Conservation (phyloP, 2,113 vertebrate genomes). For the Paramormyrops kingsleyae region DNA sequence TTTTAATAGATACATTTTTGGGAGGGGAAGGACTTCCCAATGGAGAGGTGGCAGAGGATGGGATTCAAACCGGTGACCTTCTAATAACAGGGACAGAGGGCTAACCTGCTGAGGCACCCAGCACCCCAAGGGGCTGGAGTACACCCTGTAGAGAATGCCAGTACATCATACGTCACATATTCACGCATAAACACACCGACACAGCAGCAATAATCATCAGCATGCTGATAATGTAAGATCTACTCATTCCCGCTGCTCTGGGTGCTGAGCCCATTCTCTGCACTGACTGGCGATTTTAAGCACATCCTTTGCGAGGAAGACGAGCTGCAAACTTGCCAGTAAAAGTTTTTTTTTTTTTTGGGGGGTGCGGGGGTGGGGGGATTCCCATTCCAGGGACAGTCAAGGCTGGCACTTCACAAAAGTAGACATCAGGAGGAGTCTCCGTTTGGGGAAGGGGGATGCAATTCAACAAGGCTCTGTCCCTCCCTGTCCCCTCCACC, state of each 20-base stretch:
- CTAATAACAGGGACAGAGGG: neutral
- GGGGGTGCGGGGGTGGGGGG: neutral
- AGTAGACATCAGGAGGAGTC: neutral
- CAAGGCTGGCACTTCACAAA: neutral
- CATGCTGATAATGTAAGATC: neutral
- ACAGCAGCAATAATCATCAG: neutral
- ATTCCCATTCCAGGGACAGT: neutral
- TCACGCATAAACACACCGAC: neutral
- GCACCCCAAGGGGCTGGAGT: neutral
- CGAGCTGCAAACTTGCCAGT: neutral
- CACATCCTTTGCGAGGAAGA: neutral
- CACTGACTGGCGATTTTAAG: neutral
- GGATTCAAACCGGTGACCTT: neutral
- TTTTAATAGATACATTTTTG: neutral
- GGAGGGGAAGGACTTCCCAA: neutral
- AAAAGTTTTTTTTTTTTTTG: neutral
- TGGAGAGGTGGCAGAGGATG: neutral
- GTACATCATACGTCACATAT: neutral
- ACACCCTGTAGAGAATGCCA: neutral
- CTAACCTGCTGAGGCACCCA: neutral
- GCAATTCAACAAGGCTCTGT: neutral
- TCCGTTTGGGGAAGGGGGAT: neutral
- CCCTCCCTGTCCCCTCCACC: neutral
- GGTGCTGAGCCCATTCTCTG: neutral
- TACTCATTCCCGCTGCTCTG: neutral